Evolutionary conservation across 2,888 invertebrate genomes (phyloP).

Genomic region (Ophonus ardosiacus): DNA sequence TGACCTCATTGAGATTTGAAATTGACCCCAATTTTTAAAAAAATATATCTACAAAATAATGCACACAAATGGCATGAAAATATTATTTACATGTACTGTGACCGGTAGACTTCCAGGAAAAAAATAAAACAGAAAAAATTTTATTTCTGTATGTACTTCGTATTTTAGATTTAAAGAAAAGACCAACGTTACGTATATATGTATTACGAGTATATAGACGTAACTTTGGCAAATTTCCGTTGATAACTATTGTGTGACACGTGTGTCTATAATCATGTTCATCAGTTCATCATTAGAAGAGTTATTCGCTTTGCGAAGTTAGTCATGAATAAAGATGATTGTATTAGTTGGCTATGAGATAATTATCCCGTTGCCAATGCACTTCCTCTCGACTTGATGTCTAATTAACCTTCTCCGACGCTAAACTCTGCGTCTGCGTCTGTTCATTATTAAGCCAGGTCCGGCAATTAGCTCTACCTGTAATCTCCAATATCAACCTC

Average conservation of each 20-base stretch:
- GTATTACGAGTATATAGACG: neutral
- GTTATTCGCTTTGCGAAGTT: conserved; percentile 5
- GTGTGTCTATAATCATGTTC: neutral
- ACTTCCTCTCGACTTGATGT: conserved; percentile 37
- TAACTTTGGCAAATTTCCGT: neutral
- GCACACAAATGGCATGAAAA: too few relatives aligned
- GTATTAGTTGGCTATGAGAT: conserved; percentile 38
- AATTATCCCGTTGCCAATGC: conserved; percentile 46
- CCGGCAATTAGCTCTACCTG: conserved; percentile 42
- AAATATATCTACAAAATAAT: too few relatives aligned
- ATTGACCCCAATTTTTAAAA: too few relatives aligned
- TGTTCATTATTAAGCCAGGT: conserved; percentile 44
- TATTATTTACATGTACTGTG: too few relatives aligned
- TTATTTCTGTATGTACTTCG: too few relatives aligned
- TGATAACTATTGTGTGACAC: neutral
- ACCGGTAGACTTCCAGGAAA: too few relatives aligned
- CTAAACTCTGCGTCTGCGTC: neutral
- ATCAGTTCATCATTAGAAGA: neutral
- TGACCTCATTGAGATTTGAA: too few relatives aligned
- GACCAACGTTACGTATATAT: too few relatives aligned
- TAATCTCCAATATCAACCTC: conserved; percentile 24
- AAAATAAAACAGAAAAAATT: too few relatives aligned
- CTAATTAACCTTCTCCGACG: conserved; percentile 28
- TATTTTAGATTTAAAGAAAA: too few relatives aligned
- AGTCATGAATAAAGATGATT: conserved; percentile 41